Evolutionary conservation across 2,888 invertebrate genomes (phyloP), one percentile per base, ranked within the genome.

Genomic region (Cantharis nigra): DNA sequence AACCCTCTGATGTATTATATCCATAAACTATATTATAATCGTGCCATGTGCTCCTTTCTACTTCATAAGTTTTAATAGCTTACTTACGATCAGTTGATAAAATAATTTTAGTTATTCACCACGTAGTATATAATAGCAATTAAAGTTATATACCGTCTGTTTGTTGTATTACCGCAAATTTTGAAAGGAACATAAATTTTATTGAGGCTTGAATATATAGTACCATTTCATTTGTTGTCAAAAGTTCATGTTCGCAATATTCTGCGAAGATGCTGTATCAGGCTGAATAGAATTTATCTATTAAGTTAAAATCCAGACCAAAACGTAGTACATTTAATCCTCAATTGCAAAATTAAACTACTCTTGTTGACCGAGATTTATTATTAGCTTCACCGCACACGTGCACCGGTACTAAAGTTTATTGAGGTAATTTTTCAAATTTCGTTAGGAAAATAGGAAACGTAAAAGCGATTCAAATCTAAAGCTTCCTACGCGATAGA

Each of bases 371-470:
- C 33, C 69, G 67, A 79, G 76, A 79, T 79, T 79, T 79, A 79
- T 79, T 79, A 75, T 78, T 70, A 72, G 70, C 72, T 23, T 49
- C 63, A 67, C 74, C 76, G 78, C 78, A 79, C 78, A 76, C 73
- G 78, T 79, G 78, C 76, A 69, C 72, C 76, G 64, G 70, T 71
- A 74, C 73, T 76, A 78, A 78, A 76, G 71, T 76, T 76, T 76
- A 78, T 78, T 79, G 78, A 67, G 74, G 76, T 71, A 74, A 79
- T 79, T 76, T 79, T 79, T 79, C 76, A 76, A 74, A 78, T 76
- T 78, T 78, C 70, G 70, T 70, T 71, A 69, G 28, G 76, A 74
- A 76, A 72, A 77, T 78, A 71, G 71, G 65, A 65, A 71, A 71
- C 64, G 30, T 65, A 75, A 20, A 62, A 70, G 77, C 71, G 62